Base-by-base conservation (phyloP, 2,797 vertebrate species). In the Artibeus lituratus region DNA sequence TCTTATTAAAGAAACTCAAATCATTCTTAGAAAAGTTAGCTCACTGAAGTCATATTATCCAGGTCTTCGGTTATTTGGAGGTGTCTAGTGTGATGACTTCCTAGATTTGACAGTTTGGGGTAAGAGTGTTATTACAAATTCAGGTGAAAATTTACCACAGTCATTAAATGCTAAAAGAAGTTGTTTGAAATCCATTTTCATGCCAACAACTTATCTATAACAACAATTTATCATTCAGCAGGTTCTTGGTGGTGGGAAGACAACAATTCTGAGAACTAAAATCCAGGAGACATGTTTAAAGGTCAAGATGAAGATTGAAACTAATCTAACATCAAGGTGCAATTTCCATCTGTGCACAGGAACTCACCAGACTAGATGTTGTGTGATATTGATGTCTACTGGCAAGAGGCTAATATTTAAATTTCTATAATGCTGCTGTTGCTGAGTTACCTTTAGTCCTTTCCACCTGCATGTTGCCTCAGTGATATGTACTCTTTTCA, bases 111-210 rank as follows among this genome's bases (percentile, higher is more conserved):
- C 87, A 91, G 26, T 81, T 83, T 44, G 53, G 19, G 7, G 32
- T 67, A 22, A 92, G 59, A 78, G 16, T 29, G 44, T 83, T 90
- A 47, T 94, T 95, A 88, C 1, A 55, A 35, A 69, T 44, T 55
- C 26, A 35, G 32, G n/a, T 87, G 18, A 76, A 91, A 94, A 87
- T 16, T 94, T 57, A 87, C 57, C 5, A 7, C 18, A 47, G 78
- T 94, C 81, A 87, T 35, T 84, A 90, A 93, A 76, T 73, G 73
- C 37, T 82, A 49, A 94, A 91, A 59, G 83, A 72, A 81, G 26
- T 12, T 87, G 35, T 67, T 22, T 77, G 73, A 51, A 29, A 87
- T 72, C 91, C 39, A 35, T 67, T 93, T 72, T 42, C n/a, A 94
- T 12, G 53, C 26, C 4, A 21, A 22, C 2, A 3, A 72, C 22